Evolutionary conservation across 2,113 vertebrate species (phyloP), one percentile per base, ranked within the genome.

Genomic region (Cnemophilus loriae): DNA sequence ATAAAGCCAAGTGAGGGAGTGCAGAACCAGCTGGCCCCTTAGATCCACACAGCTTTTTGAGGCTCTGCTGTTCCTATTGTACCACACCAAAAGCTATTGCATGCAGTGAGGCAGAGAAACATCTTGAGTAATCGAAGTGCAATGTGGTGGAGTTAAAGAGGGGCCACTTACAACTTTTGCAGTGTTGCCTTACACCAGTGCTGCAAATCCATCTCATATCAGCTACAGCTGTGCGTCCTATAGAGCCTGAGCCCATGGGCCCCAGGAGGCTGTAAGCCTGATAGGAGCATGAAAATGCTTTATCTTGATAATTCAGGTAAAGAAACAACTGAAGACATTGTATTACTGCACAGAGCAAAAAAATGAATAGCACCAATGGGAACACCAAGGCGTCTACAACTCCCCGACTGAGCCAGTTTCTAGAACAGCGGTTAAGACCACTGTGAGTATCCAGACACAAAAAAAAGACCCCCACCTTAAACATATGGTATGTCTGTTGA

Each of bases 1-100:
- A 97, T 97, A 97, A 96, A 95, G 86, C 49, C 26, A 16, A 94
- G 75, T 94, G 96, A 96, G 84, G 83, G 92, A 96, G 80, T 87
- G 65, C 96, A 97, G 95, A 90, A 92, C 80, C 6, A 42, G 65
- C 85, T 95, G 93, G 90, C 92, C 80, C 74, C 88, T 96, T 75
- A 89, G 73, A 93, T 59, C 80, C 81, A 65, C 53, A 84, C 37
- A 81, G 88, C 65, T 93, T 92, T 90, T 64, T 60, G 83, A 85
- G 92, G 39, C 60, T 86, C 74, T 89, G 53, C 76, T 89, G 27
- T 41, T 92, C 44, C 56, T 76, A 3, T 44, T 75, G 73, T 55
- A 75, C 30, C 52, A 28, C 64, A 79, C 60, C 46, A 82, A 89
- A 89, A 68, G 49, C 41, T 49, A 41, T 53, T 87, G 44, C 80